Conservation (phyloP, 2,888 invertebrate species). For the Leucophenga montana region DNA sequence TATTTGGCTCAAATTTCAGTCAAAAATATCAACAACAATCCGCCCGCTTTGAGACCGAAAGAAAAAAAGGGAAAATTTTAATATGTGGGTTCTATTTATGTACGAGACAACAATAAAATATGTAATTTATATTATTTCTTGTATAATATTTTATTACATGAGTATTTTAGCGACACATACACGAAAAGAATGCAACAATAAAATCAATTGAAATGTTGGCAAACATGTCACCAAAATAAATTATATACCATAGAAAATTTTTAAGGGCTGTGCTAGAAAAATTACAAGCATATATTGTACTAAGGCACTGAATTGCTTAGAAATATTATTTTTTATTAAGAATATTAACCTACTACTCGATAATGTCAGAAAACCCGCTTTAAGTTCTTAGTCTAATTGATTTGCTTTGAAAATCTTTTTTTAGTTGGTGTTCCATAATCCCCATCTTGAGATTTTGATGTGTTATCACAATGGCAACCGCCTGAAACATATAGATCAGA, state of each 20-base stretch:
- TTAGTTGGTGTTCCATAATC: no score
- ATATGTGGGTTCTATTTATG: slow-evolving; percentile 32
- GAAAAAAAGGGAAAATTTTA: not conserved
- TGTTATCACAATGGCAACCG: no score
- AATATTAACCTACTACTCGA: no score
- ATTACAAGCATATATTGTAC: no score
- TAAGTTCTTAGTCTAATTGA: no score
- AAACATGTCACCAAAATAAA: slow-evolving; percentile 73
- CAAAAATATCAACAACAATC: slow-evolving; percentile 27
- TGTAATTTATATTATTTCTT: slow-evolving; percentile 42
- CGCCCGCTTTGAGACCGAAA: not conserved
- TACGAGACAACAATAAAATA: slow-evolving; percentile 19
- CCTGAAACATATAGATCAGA: no score
- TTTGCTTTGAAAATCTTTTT: no score
- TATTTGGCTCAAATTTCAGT: slow-evolving; percentile 59
- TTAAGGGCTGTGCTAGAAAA: no score
- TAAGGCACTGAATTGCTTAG: no score
- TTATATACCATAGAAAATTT: slow-evolving; percentile 54
- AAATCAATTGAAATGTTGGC: slow-evolving; percentile 73
- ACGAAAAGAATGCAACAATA: slow-evolving; percentile 54
- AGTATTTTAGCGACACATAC: slow-evolving; percentile 34
- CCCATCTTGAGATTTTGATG: no score
- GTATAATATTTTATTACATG: slow-evolving; percentile 37
- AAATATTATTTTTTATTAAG: no score
- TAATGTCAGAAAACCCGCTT: no score